Evolutionary conservation across 2,888 invertebrate genomes (phyloP), one percentile per base, ranked within the genome.

Genomic region (Melieria picta): DNA sequence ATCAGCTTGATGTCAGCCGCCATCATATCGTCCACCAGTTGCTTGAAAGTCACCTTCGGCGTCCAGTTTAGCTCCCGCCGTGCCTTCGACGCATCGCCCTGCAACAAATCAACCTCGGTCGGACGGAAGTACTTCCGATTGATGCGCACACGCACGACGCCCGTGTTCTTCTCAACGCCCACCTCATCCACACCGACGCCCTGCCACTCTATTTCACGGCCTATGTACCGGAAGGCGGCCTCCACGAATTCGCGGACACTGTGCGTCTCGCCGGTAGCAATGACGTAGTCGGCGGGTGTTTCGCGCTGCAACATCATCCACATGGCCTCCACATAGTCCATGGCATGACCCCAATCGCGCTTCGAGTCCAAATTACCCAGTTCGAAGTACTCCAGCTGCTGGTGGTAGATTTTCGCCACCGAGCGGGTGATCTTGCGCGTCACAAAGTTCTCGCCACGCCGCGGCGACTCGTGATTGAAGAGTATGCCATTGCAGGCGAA

Each of bases 251-350:
- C 97, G 10, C 96, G 89, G 0, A 99, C 99, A 85, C 96, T 98
- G 87, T 97, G 97, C 11, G 93, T 91, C 85, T 96, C 94, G 0
- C 98, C 98, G 0, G 98, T 98, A 5, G 99, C 97, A 79, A 99
- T 96, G 5, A 99, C 99, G 89, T 93, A 99, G 88, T 99, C 99
- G 66, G 98, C 95, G 0, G 99, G 94, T 50, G 88, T 87, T 0
- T 96, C 92, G 83, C 94, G 93, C 85, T 99, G 99, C 13, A 99
- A 89, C 96, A 99, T 99, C 85, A 97, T 88, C 98, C 99, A 99
- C 99, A 99, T 99, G 0, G 98, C 99, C 93, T 97, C 95, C 7
- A 98, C 95, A 86, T 97, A 98, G 88, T 98, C 98, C 87, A 92
- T 94, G 1, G 97, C 97, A 87, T 97, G 97, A 6, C 99, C 99